A percentile compares a stretch with the other conserved stretches of the same genome.
phyloP scores from a whole-genome alignment of 2,888 invertebrate species.

The Scaptomyza reducta region DNA sequence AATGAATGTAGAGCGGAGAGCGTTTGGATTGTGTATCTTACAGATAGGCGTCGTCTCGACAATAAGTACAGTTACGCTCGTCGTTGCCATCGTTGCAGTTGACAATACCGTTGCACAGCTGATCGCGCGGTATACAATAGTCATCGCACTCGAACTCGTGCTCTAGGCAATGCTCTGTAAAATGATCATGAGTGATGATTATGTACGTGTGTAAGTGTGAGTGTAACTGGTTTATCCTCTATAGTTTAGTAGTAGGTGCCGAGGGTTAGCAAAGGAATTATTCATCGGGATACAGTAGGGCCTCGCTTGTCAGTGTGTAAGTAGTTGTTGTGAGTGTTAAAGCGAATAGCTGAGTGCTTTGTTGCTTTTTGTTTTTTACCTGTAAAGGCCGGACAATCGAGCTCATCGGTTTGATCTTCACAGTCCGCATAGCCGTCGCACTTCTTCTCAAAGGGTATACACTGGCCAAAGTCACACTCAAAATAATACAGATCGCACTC shows the following conservation, averaged over 20 bases:
- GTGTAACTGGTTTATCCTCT: too few species aligned
- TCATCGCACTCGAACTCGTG: slow-evolving; percentile 87
- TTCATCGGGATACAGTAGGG: slow-evolving; percentile 7
- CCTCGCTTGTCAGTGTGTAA: slow-evolving; percentile 13
- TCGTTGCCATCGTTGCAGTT: slow-evolving; percentile 86
- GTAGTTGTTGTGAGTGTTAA: slow-evolving; percentile 17
- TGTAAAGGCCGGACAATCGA: slow-evolving; percentile 83
- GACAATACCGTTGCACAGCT: slow-evolving; percentile 85
- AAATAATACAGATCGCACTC: slow-evolving; percentile 83
- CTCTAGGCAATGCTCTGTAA: slow-evolving; percentile 82
- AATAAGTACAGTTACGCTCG: slow-evolving; percentile 84
- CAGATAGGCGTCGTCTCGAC: slow-evolving; percentile 83
- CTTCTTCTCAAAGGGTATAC: slow-evolving; percentile 85
- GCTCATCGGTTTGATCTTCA: slow-evolving; percentile 87
- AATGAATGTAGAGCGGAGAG: not conserved
- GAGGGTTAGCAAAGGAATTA: not conserved
- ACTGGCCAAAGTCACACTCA: slow-evolving; percentile 82
- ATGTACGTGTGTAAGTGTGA: slow-evolving; percentile 17
- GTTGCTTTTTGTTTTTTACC: slow-evolving; percentile 72
- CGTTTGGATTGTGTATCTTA: slow-evolving; percentile 73
- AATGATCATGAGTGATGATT: slow-evolving; percentile 40
- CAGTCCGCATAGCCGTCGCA: slow-evolving; percentile 88
- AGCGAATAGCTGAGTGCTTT: not conserved
- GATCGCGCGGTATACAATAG: slow-evolving; percentile 86
- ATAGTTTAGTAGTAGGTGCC: too few species aligned